Evolutionary conservation across 2,888 invertebrate species (phyloP).

Genomic region (Drosophila atripex): DNA sequence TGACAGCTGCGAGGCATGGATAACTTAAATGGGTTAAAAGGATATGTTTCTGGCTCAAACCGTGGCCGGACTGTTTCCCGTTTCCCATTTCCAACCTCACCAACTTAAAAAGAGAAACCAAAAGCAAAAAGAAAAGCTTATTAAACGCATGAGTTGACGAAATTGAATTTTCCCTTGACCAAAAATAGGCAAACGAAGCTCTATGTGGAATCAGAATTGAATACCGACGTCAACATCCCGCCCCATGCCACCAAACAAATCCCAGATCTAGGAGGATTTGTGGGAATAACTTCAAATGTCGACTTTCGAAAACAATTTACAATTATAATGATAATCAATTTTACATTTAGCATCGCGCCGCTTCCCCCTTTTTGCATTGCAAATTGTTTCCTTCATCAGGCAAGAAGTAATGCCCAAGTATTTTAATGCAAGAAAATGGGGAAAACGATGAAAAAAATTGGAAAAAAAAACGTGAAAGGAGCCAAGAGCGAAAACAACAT

Average conservation of each 20-base stretch:
- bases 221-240: background rate
- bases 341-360: slow-evolving; percentile 40
- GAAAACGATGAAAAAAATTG: slow-evolving; percentile 6
- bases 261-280: slow-evolving; percentile 20
- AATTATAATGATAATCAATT: slow-evolving; percentile 78
- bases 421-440: slow-evolving; percentile 53
- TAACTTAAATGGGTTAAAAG: slow-evolving; percentile 77
- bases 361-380: slow-evolving; percentile 50
- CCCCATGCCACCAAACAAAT: background rate
- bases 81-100: background rate
- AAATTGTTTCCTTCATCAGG: slow-evolving; percentile 53
- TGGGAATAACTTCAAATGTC: slow-evolving; percentile 31
- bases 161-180: slow-evolving; percentile 31
- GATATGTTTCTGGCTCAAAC: slow-evolving; percentile 54
- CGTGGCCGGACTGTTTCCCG: background rate
- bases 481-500: slow-evolving; percentile 23
- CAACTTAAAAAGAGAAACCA: slow-evolving; percentile 1
- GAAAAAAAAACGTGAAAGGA: slow-evolving; percentile 4
- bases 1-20: slow-evolving; percentile 78
- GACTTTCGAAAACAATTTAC: slow-evolving; percentile 62
- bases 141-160: slow-evolving; percentile 46
- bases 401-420: slow-evolving; percentile 56
- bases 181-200: background rate
- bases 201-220: slow-evolving; percentile 37
- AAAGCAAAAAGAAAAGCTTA: slow-evolving; percentile 31